Base-by-base conservation (phyloP, 2,113 vertebrate genomes). In the Scomber scombrus region DNA sequence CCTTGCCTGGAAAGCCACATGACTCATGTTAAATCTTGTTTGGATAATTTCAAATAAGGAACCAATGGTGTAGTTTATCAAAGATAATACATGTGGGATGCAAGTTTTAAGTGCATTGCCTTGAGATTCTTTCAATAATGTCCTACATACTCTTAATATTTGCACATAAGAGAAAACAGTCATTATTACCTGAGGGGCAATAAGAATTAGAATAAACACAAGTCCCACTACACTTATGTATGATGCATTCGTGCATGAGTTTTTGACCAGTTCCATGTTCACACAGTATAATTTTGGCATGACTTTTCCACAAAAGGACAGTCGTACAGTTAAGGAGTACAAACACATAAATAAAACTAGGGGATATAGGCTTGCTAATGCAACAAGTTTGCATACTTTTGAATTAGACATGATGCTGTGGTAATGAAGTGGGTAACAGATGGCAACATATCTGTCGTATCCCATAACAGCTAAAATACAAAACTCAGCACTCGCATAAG, bases 41-140 rank as follows among this genome's bases (percentile, higher is more conserved):
- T 91, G 91, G 31, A 71, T 19, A 3, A 90, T 3, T 74, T 92
- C 88, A 80, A 88, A 89, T 0, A 89, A 0, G 11, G 54, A 10
- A 3, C 75, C 81, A 0, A 85, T 34, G 23, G 57, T 84, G 78
- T 71, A 93, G 78, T 66, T 95, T 10, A 75, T 4, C 78, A 94
- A 71, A 29, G 94, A 93, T 0, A 93, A 57, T 15, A 94, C 63
- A 73, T 95, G 94, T 3, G 95, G 95, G 40, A 90, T 21, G 9
- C 95, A 94, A 1, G 91, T 95, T 68, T 90, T 93, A 0, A 95
- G 62, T 19, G 93, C 94, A 16, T 92, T 94, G 11, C 46, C 16
- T 14, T 85, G 75, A 0, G 80, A 86, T 9, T 89, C 73, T 1
- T 45, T 80, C 5, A 68, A 86, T 71, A 55, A 88, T 74, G 2